Evolutionary conservation across 2,888 invertebrate genomes (phyloP), one percentile per base, ranked within the genome.

Genomic region (Mimas tiliae): DNA sequence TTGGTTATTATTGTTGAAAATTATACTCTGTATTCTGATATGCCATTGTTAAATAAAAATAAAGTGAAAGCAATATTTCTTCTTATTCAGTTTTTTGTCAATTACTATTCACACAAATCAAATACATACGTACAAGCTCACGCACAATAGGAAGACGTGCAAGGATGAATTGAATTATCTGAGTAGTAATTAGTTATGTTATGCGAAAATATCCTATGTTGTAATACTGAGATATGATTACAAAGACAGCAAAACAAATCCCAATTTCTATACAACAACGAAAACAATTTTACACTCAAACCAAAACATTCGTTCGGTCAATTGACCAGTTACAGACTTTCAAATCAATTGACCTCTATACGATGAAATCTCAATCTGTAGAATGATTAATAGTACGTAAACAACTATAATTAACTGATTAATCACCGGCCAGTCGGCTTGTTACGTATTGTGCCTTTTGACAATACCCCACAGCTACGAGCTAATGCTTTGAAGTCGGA

Each of bases 341-440:
- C 70, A 72, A 75, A 70, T 53, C 63, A 66, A 42, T 68, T 81
- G 80, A 82, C 83, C 82, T 85, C 58, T n/a, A 63, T 71, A 65
- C 69, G 67, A 74, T 83, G 80, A 88, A 85, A 86, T 84, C 87
- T 88, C 81, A 87, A 88, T 89, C 82, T 78, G 80, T 80, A 70
- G 72, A 71, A 72, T 87, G 89, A 90, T 90, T 87, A 89, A 90
- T 88, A 80, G 79, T 69, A 67, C 68, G 69, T 67, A 71, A 83
- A 87, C 74, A 74, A 84, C 86, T 83, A 77, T 88, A 87, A 91
- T 91, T 90, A 90, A 76, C 76, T 72, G 77, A 83, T 84, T 88
- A 86, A 87, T 86, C 81, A 80, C 75, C 69, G 70, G 8, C 19
- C 50, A 19, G 62, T 69, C 69, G 67, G 69, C 67, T 70, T 73